Conservation (phyloP, 1,140 invertebrate genomes). For the Caenorhabditis inopinata region DNA sequence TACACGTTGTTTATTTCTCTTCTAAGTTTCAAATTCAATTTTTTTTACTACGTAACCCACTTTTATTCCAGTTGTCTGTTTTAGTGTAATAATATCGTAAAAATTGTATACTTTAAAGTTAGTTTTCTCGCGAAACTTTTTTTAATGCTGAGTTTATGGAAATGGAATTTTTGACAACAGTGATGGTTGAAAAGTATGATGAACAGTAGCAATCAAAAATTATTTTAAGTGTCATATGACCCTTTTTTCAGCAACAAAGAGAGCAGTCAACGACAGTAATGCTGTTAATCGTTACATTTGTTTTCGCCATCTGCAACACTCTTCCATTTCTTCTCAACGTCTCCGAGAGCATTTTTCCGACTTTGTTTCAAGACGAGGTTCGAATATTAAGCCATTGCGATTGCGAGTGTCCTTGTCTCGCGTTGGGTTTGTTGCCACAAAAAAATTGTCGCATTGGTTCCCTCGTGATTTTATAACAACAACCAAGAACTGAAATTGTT, state of each 20-base stretch:
- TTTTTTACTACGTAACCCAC: no score
- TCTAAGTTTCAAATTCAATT: no score
- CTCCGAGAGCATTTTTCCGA: constrained; percentile 57
- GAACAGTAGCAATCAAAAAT: no score
- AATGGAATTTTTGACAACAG: no score
- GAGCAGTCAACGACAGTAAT: constrained; percentile 62
- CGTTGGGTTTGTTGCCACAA: neutral
- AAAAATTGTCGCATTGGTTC: neutral
- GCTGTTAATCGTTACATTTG: constrained; percentile 60
- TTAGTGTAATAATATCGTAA: no score
- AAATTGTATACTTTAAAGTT: no score
- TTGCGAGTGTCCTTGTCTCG: neutral
- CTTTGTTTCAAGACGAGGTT: constrained; percentile 55
- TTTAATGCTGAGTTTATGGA: no score
- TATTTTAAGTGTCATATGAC: no score
- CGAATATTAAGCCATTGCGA: constrained; percentile 24
- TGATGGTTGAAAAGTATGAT: no score
- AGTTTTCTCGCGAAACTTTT: no score
- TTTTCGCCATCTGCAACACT: constrained; percentile 61
- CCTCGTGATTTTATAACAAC: constrained; percentile 17
- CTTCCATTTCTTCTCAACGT: constrained; percentile 60
- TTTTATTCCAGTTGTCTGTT: no score
- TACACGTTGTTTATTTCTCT: no score
- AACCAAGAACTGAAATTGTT: neutral
- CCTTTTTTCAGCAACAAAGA: constrained; percentile 56